A percentile compares a stretch with the other conserved stretches of the same genome.
These are phyloP conservation scores for Clarias laeviceps DNA, from an alignment of 2,797 vertebrate genomes.

Conservation along the genomic window DNA sequence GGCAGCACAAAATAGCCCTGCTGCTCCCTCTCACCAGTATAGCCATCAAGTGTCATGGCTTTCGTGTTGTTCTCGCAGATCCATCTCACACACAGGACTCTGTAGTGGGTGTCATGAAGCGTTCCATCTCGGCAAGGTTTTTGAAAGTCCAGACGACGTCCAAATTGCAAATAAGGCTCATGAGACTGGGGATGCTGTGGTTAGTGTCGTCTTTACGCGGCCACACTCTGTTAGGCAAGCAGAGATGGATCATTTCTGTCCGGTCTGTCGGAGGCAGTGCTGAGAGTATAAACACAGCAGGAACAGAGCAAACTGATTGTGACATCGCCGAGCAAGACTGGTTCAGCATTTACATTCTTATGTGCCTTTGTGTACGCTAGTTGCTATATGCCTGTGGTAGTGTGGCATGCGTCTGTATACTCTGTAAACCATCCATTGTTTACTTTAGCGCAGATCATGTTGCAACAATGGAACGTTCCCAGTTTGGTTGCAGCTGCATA, in stretches of 20 bases:
- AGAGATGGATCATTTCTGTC: constrained; percentile 44
- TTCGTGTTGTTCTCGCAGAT: constrained; percentile 56
- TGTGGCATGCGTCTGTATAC: constrained; percentile 18
- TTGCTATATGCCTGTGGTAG: constrained; percentile 23
- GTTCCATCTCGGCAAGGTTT: constrained; percentile 16
- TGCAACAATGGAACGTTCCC: constrained; percentile 10
- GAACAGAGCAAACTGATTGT: constrained; percentile 15
- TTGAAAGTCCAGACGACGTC: constrained; percentile 41
- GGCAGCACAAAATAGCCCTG: constrained; percentile 60
- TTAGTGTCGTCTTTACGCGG: constrained; percentile 31
- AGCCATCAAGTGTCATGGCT: constrained; percentile 58
- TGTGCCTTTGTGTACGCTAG: constrained; percentile 28
- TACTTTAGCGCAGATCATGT: constrained; percentile 14
- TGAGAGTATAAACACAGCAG: constrained; percentile 46
- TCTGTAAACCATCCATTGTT: constrained; percentile 39
- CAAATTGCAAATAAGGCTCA: constrained; percentile 47
- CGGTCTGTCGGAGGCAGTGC: constrained; percentile 29
- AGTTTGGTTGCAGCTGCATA: background rate
- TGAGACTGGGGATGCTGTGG: constrained; percentile 32
- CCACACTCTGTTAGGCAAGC: constrained; percentile 25
- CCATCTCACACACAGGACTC: background rate
- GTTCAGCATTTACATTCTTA: constrained; percentile 21
- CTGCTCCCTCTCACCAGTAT: constrained; percentile 57
- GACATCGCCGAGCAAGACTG: constrained; percentile 20
- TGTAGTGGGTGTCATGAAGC: constrained; percentile 27